Evolutionary conservation across 2,888 invertebrate genomes (phyloP).

Genomic region (Heteromurus nitidus): DNA sequence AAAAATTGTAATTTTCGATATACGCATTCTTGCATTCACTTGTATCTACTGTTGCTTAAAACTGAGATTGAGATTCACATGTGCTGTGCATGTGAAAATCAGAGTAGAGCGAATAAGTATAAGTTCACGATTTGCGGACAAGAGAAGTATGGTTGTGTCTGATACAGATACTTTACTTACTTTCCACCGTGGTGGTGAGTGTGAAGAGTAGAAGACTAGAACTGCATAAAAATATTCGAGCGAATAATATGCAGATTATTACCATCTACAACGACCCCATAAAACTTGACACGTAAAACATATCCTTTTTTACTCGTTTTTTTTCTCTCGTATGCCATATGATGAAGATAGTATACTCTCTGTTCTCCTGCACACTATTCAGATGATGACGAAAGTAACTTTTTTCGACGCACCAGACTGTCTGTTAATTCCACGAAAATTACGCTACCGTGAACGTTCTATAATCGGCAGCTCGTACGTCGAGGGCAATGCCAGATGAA

Average conservation of each 20-base stretch:
- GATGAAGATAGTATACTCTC: neutral
- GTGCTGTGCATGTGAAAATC: neutral
- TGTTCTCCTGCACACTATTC: too few relatives aligned
- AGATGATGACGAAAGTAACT: neutral
- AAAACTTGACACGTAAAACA: slow-evolving; percentile 48
- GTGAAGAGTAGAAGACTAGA: neutral
- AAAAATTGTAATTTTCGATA: neutral
- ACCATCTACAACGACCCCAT: slow-evolving; percentile 27
- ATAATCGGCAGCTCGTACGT: neutral
- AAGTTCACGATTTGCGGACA: neutral
- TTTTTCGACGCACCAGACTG: slow-evolving; percentile 4
- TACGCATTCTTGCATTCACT: neutral
- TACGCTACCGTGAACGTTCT: too few relatives aligned
- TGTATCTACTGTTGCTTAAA: neutral
- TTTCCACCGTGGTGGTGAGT: neutral
- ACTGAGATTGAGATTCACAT: neutral
- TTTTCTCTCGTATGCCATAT: neutral
- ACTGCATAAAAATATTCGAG: slow-evolving; percentile 5
- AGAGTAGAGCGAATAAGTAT: neutral
- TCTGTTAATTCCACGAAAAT: slow-evolving; percentile 30
- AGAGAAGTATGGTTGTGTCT: neutral
- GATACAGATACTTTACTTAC: neutral
- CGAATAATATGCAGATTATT: slow-evolving; percentile 41
- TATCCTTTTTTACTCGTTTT: slow-evolving; percentile 15
- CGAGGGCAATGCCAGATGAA: slow-evolving; percentile 15